A percentile compares a stretch with the other conserved stretches of the same genome.
Conservation (phyloP, 2,797 vertebrate genomes). For the Dipus sagitta region DNA sequence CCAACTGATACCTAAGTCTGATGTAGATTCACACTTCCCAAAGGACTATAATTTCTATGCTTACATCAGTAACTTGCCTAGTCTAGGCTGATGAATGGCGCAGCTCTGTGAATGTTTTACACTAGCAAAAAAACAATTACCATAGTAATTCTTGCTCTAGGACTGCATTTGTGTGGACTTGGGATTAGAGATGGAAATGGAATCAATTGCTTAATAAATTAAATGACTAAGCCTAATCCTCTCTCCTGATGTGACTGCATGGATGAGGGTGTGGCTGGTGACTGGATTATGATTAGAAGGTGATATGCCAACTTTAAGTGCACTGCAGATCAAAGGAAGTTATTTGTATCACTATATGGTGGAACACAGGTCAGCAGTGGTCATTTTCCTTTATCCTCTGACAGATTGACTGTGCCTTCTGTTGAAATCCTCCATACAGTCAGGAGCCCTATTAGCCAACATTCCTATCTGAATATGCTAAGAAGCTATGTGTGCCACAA, state of each 20-base stretch:
- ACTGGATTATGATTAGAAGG: background rate
- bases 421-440: background rate
- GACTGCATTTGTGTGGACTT: constrained; percentile 66
- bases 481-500: background rate
- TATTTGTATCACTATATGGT: background rate
- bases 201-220: constrained; percentile 67
- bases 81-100: background rate
- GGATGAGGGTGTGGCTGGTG: background rate
- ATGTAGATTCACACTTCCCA: constrained; percentile 1
- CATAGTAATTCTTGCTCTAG: constrained; percentile 78
- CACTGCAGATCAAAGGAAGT: background rate
- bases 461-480: background rate
- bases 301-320: background rate
- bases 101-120: background rate
- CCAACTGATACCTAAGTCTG: constrained; percentile 10
- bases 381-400: background rate
- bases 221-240: background rate
- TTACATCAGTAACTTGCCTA: constrained; percentile 5
- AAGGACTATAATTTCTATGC: background rate
- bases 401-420: background rate
- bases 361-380: background rate
- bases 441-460: background rate
- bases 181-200: constrained; percentile 76
- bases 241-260: background rate
- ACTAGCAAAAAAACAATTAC: constrained; percentile 57